These are phyloP conservation scores for Opisthocomus hoazin DNA, from an alignment of 2,113 vertebrate genomes.

Conservation along the genomic window DNA sequence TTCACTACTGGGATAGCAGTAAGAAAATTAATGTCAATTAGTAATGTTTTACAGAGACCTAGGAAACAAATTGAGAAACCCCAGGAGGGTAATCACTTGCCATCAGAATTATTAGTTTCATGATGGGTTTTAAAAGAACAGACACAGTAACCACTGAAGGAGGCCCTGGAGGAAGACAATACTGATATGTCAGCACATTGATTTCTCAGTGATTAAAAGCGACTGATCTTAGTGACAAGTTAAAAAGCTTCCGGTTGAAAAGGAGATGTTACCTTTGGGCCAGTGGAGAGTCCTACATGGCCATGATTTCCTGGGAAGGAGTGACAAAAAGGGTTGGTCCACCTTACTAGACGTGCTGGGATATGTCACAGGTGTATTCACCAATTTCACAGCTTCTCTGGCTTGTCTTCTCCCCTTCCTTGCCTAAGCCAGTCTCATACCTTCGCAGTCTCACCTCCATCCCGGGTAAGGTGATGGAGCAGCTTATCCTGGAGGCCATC, in stretches of 20 bases:
- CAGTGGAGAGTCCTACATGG: not conserved
- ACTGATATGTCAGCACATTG: not conserved
- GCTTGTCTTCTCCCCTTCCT: not conserved
- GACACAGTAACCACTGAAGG: not conserved
- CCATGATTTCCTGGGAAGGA: not conserved
- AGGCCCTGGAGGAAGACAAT: not conserved
- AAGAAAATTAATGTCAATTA: slow-evolving; percentile 17
- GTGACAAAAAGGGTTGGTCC: not conserved
- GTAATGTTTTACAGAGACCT: slow-evolving; percentile 1
- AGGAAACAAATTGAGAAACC: slow-evolving; percentile 4
- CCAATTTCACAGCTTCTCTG: not conserved
- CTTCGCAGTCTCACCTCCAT: not conserved
- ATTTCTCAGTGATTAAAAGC: slow-evolving; percentile 1
- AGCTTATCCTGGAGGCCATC: too few species aligned
- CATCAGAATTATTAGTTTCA: slow-evolving; percentile 18
- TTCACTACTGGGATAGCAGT: not conserved
- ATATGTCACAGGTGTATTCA: not conserved
- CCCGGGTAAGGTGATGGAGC: too few species aligned
- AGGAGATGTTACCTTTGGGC: not conserved
- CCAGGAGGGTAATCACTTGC: slow-evolving; percentile 3
- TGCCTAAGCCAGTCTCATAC: not conserved
- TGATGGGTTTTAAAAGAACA: not conserved
- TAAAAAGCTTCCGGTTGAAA: not conserved
- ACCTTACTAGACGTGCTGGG: not conserved
- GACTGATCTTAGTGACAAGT: not conserved